These are phyloP conservation scores for Emydoidea blandingii DNA, from an alignment of 2,797 vertebrate genomes.

Conservation along the genomic window DNA sequence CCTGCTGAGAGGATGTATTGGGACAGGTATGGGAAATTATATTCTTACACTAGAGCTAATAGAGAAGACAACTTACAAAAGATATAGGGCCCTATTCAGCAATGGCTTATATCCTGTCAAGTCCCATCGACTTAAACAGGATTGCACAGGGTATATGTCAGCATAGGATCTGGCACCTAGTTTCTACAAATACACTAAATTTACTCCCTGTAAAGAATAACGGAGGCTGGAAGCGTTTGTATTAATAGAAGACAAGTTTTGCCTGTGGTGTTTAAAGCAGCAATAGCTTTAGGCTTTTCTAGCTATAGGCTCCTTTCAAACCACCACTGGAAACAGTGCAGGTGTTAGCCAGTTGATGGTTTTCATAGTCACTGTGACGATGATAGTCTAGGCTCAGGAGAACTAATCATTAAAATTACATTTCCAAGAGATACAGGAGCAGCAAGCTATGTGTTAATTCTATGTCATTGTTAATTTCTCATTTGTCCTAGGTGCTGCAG, in stretches of 20 bases:
- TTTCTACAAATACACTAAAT: not conserved
- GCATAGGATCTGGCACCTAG: not conserved
- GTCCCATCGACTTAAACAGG: not conserved
- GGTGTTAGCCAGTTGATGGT: constrained; percentile 32
- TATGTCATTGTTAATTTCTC: constrained; percentile 68
- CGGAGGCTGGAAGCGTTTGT: not conserved
- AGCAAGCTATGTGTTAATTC: constrained; percentile 69
- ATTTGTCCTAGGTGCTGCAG: constrained; percentile 44
- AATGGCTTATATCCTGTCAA: not conserved
- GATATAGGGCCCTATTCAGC: not conserved
- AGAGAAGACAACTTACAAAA: not conserved
- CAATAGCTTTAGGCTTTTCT: not conserved
- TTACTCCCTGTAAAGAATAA: not conserved
- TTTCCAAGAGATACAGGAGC: constrained; percentile 56
- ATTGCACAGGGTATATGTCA: not conserved
- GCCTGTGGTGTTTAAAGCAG: not conserved
- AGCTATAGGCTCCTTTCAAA: not conserved
- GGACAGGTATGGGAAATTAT: not conserved
- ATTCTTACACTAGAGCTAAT: not conserved
- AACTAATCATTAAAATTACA: constrained; percentile 55
- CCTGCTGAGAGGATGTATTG: not conserved
- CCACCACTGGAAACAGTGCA: not conserved
- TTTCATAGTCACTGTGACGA: constrained; percentile 53
- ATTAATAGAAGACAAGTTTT: constrained; percentile 15
- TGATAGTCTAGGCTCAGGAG: constrained; percentile 47